These are phyloP conservation scores for Aphis craccivora DNA, from an alignment of 1,140 invertebrate genomes.

Conservation along the genomic window DNA sequence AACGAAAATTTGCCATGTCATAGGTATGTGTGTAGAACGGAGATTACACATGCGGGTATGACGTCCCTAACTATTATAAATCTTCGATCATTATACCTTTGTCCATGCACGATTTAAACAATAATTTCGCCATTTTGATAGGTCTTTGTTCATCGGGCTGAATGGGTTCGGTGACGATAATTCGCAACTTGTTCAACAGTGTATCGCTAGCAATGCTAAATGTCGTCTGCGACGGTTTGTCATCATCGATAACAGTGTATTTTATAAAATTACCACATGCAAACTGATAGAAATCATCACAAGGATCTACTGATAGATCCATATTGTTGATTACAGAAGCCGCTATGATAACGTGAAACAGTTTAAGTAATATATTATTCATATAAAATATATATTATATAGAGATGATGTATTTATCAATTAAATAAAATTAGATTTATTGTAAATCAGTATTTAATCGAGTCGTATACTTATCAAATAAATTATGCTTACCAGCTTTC, in stretches of 20 bases:
- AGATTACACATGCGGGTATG: no score
- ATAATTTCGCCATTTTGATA: slow-evolving; percentile 77
- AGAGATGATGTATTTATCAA: neutral
- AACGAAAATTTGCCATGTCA: no score
- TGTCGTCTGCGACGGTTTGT: slow-evolving; percentile 73
- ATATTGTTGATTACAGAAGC: slow-evolving; percentile 73
- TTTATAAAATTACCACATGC: slow-evolving; percentile 74
- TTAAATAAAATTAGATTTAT: neutral
- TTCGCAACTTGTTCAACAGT: slow-evolving; percentile 79
- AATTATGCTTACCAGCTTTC: slow-evolving; percentile 57
- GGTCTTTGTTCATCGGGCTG: slow-evolving; percentile 73
- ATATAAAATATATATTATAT: no score
- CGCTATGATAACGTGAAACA: slow-evolving; percentile 53
- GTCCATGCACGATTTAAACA: slow-evolving; percentile 87
- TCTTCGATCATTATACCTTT: slow-evolving; percentile 69
- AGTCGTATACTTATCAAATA: neutral
- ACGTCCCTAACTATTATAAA: no score
- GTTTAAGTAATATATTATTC: no score
- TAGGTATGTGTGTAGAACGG: no score
- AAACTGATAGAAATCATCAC: slow-evolving; percentile 89
- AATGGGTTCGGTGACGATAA: slow-evolving; percentile 76
- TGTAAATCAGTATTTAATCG: neutral
- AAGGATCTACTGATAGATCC: slow-evolving; percentile 79
- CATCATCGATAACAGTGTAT: slow-evolving; percentile 68
- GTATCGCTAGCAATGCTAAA: slow-evolving; percentile 83